Evolutionary conservation across 2,113 vertebrate genomes (phyloP), one percentile per base, ranked within the genome.

Genomic region (Hippopotamus amphibius): DNA sequence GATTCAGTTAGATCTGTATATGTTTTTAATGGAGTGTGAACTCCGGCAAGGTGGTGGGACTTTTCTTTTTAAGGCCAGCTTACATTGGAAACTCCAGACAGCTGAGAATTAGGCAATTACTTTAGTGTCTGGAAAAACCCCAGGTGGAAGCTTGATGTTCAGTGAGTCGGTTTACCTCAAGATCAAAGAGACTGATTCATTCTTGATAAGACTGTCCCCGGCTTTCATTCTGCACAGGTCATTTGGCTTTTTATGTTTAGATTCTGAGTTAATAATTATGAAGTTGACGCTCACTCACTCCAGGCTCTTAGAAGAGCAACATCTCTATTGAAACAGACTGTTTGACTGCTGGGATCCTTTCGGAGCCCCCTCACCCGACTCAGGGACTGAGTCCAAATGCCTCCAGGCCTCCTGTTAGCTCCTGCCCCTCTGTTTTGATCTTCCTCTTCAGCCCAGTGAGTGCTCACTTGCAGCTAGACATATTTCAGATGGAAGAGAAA

Each of bases 101-200:
- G 65, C 77, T 93, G 77, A 68, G 97, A 87, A 97, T 98, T 96
- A 95, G 83, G 63, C 97, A 96, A 94, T 93, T 82, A 79, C 68
- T 95, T 97, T 74, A 83, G 72, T 94, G 90, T 87, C 90, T 98
- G 97, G 93, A 96, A 98, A 97, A 98, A 94, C 53, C 92, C 85
- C 68, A 95, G 79, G 79, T 98, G 79, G 90, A 89, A 33, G 94
- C 83, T 96, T 69, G 85, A 7, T 97, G 81, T 92, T 68, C 33
- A 74, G 79, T 95, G 84, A 94, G 50, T 46, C 37, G 28, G 81
- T 97, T 66, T 81, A 93, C 72, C 88, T 97, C 81, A 68, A 95
- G 86, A 97, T 97, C 94, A 97, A 98, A 98, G 90, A 61, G 59
- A 33, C 92, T 93, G 97, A 96, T 92, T 81, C 81, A 79, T 41